Base-by-base conservation (phyloP, 2,888 invertebrate species). In the Pediacus dermestoides region DNA sequence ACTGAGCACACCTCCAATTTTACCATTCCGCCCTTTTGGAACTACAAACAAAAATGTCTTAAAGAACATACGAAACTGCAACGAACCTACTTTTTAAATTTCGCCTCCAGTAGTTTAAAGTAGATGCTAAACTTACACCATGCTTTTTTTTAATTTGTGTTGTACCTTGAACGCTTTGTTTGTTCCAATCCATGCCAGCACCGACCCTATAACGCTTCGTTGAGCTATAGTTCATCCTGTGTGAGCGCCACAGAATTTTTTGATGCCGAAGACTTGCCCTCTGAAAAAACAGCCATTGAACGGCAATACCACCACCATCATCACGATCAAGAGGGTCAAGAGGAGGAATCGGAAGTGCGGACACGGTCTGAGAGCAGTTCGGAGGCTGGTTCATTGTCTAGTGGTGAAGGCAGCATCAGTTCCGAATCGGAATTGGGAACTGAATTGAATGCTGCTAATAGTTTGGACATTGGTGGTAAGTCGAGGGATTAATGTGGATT, bases 171-270 rank as follows among this genome's bases (percentile, higher is more conserved):
- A n/a, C 9, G 34, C 35, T 42, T 38, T 37, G 26, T 26, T 39
- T 48, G 26, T 39, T 46, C 35, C 39, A 34, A 26, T 53, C 58
- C n/a, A n/a, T n/a, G n/a, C 10, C 67, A 75, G 72, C 70, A 68
- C 42, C 75, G 78, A 43, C 75, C 72, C 32, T 75, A 81, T 55
- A 77, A 76, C 46, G 76, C 76, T 59, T 83, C 83, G 0, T 67
- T 82, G 28, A 85, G 85, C 62, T 82, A 82, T 66, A 85, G 85
- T 59, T 86, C 85, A 13, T 85, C 85, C 1, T 81, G 85, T 54
- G 77, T 84, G 13, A 83, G 82, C 39, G 81, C 82, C 0, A 82
- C 83, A 0, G 85, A 88, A 67, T 88, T 87, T 71, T 87, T 85
- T 63, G 88, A 88, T 66, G 88, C 88, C 1, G 84, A 85, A 60